A percentile compares a stretch with the other conserved stretches of the same genome.
Conservation (phyloP, 2,113 vertebrate genomes). For the Carollia perspicillata region DNA sequence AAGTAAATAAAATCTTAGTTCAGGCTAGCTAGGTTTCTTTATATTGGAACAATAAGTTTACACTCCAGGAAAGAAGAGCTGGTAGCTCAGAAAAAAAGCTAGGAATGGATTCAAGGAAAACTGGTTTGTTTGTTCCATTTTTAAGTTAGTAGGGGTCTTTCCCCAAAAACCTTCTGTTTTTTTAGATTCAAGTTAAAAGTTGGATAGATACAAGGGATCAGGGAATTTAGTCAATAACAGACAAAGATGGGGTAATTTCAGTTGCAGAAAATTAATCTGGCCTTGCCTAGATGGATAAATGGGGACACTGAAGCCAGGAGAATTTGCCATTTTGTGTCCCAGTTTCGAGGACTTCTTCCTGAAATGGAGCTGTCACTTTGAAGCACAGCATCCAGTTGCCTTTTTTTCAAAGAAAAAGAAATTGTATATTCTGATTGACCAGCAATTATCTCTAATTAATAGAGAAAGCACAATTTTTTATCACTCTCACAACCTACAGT, state of each 20-base stretch:
- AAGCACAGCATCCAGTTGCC: neutral
- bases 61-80: neutral
- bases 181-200: neutral
- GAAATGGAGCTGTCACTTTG: neutral
- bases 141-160: neutral
- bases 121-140: neutral
- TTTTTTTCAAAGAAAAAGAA: conserved; percentile 1
- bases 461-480: neutral
- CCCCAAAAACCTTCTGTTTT: neutral
- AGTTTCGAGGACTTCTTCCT: neutral
- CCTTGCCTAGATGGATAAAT: neutral
- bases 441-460: neutral
- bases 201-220: neutral
- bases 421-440: neutral
- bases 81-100: neutral
- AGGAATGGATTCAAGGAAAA: neutral
- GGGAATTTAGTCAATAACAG: neutral
- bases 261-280: conserved; percentile 1
- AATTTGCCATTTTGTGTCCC: neutral
- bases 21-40: neutral
- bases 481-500: neutral
- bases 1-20: neutral
- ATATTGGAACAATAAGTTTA: neutral
- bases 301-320: neutral
- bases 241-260: neutral